Conservation (phyloP, 2,888 invertebrate genomes). For the Odontothrips loti region DNA sequence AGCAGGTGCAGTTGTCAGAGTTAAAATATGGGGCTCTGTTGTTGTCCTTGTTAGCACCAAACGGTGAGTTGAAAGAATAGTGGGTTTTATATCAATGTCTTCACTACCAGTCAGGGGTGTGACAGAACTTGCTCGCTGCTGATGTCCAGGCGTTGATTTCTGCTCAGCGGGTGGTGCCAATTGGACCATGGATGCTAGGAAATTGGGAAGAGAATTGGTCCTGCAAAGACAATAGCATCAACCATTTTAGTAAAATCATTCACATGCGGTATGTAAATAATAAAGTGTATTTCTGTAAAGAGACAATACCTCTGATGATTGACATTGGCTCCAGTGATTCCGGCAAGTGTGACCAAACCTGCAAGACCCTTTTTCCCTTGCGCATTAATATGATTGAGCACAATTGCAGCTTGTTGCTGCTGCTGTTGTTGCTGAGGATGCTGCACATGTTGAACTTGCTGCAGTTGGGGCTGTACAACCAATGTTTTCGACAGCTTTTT, state of each 20-base stretch:
- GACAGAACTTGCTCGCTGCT: conserved; percentile 43
- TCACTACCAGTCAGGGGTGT: conserved; percentile 37
- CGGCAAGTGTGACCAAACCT: not conserved
- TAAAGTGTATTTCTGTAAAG: too few species aligned
- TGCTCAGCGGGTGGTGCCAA: conserved; percentile 39
- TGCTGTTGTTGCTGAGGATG: conserved; percentile 33
- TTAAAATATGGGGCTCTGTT: conserved; percentile 2
- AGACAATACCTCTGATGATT: conserved; percentile 7
- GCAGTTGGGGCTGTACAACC: conserved; percentile 7
- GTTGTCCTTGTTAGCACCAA: not conserved
- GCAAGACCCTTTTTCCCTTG: conserved; percentile 31
- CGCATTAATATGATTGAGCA: conserved; percentile 52
- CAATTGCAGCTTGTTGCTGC: conserved; percentile 47
- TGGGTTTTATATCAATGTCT: conserved; percentile 48
- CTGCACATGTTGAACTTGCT: not conserved
- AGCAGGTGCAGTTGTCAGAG: not conserved
- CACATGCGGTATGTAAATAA: not conserved
- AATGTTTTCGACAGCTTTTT: conserved; percentile 28
- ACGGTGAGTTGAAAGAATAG: conserved; percentile 30
- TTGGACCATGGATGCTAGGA: conserved; percentile 50
- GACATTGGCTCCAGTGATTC: conserved; percentile 2
- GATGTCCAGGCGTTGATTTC: conserved; percentile 42
- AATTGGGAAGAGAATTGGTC: conserved; percentile 57
- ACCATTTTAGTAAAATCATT: not conserved
- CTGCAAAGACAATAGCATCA: conserved; percentile 40